phyloP scores from a whole-genome alignment of 2,888 invertebrate species.

The Temnothorax unifasciatus region DNA sequence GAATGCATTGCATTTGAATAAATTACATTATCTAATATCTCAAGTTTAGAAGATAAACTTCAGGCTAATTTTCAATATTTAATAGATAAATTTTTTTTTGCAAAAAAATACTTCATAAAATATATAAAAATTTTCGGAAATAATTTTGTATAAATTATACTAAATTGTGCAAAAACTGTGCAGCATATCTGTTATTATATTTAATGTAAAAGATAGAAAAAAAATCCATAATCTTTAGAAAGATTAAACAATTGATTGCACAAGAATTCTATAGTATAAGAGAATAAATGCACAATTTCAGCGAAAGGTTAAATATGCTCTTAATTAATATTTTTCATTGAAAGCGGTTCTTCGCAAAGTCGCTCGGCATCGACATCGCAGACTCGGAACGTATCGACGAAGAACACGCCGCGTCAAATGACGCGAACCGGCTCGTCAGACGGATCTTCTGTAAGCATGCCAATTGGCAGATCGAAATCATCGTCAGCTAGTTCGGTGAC shows the following conservation, averaged over 20 bases:
- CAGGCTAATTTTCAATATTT: not conserved
- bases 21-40: not conserved
- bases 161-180: not conserved
- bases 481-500: conserved; percentile 81
- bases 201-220: not conserved
- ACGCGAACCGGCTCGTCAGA: conserved; percentile 81
- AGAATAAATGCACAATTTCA: not conserved
- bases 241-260: not conserved
- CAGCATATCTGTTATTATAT: not conserved
- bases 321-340: conserved; percentile 29
- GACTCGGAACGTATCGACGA: conserved; percentile 77
- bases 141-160: not conserved
- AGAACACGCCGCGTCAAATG: conserved; percentile 79
- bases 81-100: not conserved
- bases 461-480: conserved; percentile 84
- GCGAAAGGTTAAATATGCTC: not conserved
- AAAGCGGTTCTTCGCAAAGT: conserved; percentile 69
- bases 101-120: not conserved
- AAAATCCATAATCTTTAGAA: not conserved
- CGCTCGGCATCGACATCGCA: conserved; percentile 69
- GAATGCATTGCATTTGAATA: not conserved
- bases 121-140: not conserved
- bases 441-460: conserved; percentile 80
- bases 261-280: not conserved
- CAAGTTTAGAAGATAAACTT: not conserved